A percentile compares a stretch with the other conserved stretches of the same genome.
Conservation (phyloP, 2,888 invertebrate species). For the Hydriomena furcata region DNA sequence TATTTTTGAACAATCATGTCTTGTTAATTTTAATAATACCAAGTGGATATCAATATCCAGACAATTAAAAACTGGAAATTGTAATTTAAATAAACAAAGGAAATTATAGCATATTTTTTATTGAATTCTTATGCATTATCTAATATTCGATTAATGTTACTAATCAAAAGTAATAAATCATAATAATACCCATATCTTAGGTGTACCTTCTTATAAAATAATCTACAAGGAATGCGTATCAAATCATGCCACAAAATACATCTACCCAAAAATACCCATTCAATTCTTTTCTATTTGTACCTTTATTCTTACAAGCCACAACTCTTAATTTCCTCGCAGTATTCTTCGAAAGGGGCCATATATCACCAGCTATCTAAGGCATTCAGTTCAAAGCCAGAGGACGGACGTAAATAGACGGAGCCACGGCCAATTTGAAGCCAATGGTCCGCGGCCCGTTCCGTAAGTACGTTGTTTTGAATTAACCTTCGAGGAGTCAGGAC, state of each 20-base stretch:
- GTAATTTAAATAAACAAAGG: too few species aligned
- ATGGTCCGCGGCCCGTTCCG: slow-evolving; percentile 65
- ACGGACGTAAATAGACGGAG: slow-evolving; percentile 47
- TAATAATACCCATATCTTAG: too few species aligned
- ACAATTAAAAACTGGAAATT: too few species aligned
- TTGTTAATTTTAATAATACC: too few species aligned
- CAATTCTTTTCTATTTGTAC: background rate
- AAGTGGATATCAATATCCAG: too few species aligned
- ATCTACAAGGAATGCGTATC: too few species aligned
- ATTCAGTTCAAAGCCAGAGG: slow-evolving; percentile 14
- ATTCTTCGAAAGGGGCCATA: slow-evolving; percentile 5
- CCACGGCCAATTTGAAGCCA: slow-evolving; percentile 63
- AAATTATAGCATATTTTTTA: too few species aligned
- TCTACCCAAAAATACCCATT: background rate
- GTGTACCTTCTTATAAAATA: too few species aligned
- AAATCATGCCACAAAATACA: background rate
- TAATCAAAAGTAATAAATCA: too few species aligned
- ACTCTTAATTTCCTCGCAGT: slow-evolving; percentile 6
- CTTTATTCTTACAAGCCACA: slow-evolving; percentile 3
- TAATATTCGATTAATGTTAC: too few species aligned
- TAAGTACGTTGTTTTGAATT: slow-evolving; percentile 1
- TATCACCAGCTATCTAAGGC: slow-evolving; percentile 22
- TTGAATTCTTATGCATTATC: too few species aligned
- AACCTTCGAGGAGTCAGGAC: background rate
- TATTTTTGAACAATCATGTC: too few species aligned